Conservation (phyloP, 1,140 invertebrate species). For the Pseudomyrmex flavicornis region DNA sequence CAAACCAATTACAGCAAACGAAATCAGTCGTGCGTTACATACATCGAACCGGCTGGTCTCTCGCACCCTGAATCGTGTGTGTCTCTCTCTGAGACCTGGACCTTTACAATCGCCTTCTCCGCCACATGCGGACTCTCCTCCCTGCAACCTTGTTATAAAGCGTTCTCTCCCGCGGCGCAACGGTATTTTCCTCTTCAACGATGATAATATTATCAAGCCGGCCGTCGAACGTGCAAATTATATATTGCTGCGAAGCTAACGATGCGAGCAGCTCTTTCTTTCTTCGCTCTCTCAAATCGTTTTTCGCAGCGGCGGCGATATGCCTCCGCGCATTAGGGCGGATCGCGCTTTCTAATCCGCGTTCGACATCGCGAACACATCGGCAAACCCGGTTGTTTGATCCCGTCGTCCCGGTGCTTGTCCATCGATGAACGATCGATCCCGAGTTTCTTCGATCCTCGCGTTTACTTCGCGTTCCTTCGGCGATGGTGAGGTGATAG, state of each 20-base stretch:
- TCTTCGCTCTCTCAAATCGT: conserved; percentile 37
- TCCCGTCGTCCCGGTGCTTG: neutral
- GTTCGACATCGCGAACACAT: conserved; percentile 42
- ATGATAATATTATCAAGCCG: conserved; percentile 55
- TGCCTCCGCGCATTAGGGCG: conserved; percentile 65
- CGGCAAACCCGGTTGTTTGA: conserved; percentile 47
- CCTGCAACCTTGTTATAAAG: conserved; percentile 33
- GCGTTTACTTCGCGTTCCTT: neutral
- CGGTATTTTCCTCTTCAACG: conserved; percentile 42
- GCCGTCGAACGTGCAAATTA: conserved; percentile 53
- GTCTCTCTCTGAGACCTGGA: conserved; percentile 16
- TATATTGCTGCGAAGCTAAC: conserved; percentile 53
- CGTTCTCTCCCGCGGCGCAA: conserved; percentile 20
- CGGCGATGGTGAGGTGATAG: too few species aligned
- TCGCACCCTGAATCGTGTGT: conserved; percentile 4
- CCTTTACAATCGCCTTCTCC: conserved; percentile 2
- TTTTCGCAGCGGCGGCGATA: conserved; percentile 48
- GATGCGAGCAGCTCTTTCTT: conserved; percentile 40
- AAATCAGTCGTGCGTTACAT: conserved; percentile 38
- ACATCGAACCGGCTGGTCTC: neutral
- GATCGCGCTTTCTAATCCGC: conserved; percentile 59
- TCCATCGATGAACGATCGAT: conserved; percentile 20
- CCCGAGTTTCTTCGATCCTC: neutral
- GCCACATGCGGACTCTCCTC: neutral
- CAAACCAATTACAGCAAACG: conserved; percentile 29